phyloP scores from a whole-genome alignment of 2,113 vertebrate species.

The Madoqua kirkii region DNA sequence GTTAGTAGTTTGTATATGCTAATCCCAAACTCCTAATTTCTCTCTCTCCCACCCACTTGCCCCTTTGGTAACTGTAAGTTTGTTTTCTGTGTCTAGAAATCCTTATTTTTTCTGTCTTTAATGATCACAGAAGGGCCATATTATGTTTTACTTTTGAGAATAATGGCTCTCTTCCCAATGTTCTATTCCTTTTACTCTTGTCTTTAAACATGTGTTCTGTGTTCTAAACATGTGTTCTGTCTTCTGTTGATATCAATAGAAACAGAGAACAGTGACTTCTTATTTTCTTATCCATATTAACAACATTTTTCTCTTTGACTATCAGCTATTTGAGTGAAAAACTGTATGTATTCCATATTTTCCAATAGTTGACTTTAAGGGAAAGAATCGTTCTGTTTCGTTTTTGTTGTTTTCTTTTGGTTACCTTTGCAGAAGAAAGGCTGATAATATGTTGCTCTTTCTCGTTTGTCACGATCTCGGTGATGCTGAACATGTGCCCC shows the following conservation, averaged over 20 bases:
- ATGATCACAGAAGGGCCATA: not conserved
- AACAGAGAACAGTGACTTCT: not conserved
- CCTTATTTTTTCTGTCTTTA: not conserved
- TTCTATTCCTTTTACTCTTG: not conserved
- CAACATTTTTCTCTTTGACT: not conserved
- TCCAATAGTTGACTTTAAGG: not conserved
- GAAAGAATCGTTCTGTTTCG: not conserved
- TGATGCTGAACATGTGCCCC: constrained; percentile 77
- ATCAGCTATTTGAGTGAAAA: not conserved
- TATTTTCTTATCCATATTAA: not conserved
- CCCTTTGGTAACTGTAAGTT: not conserved
- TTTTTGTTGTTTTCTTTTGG: not conserved
- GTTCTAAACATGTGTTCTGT: no score
- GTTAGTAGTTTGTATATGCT: not conserved
- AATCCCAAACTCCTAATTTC: not conserved
- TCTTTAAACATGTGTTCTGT: not conserved
- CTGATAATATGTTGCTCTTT: constrained; percentile 82
- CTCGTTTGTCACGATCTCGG: constrained; percentile 80
- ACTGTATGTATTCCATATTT: not conserved
- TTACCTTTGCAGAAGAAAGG: constrained; percentile 82
- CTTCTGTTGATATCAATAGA: not conserved
- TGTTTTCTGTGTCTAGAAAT: not conserved
- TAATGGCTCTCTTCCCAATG: not conserved
- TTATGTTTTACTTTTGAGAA: not conserved
- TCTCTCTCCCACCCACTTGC: not conserved